phyloP scores from a whole-genome alignment of 1,140 invertebrate genomes.

The Bombus waltoni region DNA sequence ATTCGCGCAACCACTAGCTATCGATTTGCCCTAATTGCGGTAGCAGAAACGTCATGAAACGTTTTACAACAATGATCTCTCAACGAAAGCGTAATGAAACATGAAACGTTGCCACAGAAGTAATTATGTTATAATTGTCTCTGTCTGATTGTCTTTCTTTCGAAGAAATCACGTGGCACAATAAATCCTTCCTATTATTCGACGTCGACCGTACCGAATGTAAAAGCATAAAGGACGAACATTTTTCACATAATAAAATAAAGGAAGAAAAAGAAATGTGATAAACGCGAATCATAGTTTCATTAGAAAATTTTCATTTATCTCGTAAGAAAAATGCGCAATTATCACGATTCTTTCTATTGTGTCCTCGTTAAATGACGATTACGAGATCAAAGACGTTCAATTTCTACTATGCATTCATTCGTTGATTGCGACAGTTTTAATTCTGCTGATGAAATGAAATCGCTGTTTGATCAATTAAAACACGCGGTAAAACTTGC shows the following conservation, averaged over 20 bases:
- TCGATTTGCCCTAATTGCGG: background rate
- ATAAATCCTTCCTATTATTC: slow-evolving; percentile 17
- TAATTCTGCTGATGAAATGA: too few relatives aligned
- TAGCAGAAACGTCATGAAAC: background rate
- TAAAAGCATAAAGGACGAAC: background rate
- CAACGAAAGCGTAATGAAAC: slow-evolving; percentile 12
- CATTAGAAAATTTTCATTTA: background rate
- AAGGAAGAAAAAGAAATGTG: background rate
- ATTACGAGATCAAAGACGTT: background rate
- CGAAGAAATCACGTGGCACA: background rate
- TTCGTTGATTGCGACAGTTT: too few relatives aligned
- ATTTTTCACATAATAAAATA: background rate
- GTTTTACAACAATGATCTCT: background rate
- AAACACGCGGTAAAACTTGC: too few relatives aligned
- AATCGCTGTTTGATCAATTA: too few relatives aligned
- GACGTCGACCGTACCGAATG: background rate
- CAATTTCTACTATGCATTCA: too few relatives aligned
- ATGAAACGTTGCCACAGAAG: slow-evolving; percentile 1
- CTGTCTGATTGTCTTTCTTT: slow-evolving; percentile 14
- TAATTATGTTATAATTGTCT: slow-evolving; percentile 37
- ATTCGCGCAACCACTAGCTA: background rate
- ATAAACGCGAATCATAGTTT: background rate
- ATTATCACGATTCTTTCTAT: background rate
- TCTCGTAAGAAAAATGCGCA: too few relatives aligned
- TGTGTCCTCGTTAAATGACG: too few relatives aligned